phyloP scores from a whole-genome alignment of 2,797 vertebrate genomes.

The Streptopelia turtur region DNA sequence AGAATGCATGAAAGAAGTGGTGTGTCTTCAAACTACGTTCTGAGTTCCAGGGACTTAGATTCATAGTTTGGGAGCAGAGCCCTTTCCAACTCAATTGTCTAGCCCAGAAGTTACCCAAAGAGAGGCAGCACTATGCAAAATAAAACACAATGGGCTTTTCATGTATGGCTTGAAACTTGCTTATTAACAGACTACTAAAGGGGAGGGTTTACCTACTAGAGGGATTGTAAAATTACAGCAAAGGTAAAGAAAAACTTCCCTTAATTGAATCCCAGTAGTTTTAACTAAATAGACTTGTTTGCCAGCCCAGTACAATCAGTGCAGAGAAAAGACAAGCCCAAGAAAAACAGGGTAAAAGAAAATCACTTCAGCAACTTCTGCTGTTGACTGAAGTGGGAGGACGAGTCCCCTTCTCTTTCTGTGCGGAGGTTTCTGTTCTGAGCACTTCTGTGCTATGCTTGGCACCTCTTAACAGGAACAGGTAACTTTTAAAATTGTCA shows the following conservation, averaged over 20 bases:
- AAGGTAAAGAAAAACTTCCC: background rate
- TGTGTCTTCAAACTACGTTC: background rate
- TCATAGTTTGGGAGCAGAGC: background rate
- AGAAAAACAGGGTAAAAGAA: background rate
- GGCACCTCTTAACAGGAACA: background rate
- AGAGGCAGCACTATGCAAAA: background rate
- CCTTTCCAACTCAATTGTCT: background rate
- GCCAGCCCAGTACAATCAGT: background rate
- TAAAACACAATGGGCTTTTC: background rate
- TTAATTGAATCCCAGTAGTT: background rate
- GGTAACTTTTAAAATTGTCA: background rate
- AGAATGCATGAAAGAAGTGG: background rate
- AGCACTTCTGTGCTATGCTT: background rate
- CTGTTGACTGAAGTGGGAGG: background rate
- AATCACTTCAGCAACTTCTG: background rate
- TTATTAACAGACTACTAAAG: background rate
- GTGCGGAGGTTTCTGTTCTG: background rate
- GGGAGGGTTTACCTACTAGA: background rate
- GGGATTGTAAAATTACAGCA: background rate
- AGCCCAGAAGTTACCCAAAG: background rate
- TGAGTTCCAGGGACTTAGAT: background rate
- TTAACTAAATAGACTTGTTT: conserved; percentile 2
- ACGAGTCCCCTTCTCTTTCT: background rate
- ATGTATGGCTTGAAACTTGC: background rate
- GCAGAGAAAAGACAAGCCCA: background rate